These are phyloP conservation scores for Melinaea marsaeus DNA, from an alignment of 2,888 invertebrate species.

Conservation along the genomic window DNA sequence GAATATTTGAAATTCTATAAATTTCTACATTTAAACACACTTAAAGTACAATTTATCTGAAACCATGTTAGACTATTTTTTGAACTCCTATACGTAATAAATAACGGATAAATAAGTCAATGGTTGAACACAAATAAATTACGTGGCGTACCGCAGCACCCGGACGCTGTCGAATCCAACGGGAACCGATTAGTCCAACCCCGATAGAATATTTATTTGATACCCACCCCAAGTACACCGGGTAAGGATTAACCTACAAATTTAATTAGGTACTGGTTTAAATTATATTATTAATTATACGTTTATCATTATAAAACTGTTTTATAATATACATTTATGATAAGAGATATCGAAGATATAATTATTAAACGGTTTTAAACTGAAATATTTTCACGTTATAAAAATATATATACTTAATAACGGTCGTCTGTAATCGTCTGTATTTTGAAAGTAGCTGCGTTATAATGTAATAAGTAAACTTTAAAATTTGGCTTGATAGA, in stretches of 20 bases:
- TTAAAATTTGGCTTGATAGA: too few species aligned
- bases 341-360: too few species aligned
- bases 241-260: conserved; percentile 4
- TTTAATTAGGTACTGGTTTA: conserved; percentile 1
- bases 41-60: not conserved
- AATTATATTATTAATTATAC: not conserved
- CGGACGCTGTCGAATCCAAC: conserved; percentile 70
- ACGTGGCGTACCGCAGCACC: conserved; percentile 63
- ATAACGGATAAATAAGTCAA: conserved; percentile 35
- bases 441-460: too few species aligned
- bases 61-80: conserved; percentile 5
- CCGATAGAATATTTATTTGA: conserved; percentile 71
- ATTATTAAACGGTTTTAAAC: too few species aligned
- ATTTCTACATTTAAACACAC: not conserved
- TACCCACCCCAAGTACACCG: conserved; percentile 54
- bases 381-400: too few species aligned
- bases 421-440: too few species aligned
- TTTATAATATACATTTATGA: too few species aligned
- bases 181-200: conserved; percentile 73
- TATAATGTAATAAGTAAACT: too few species aligned
- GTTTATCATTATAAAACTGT: not conserved
- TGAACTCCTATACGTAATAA: conserved; percentile 20
- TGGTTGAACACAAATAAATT: conserved; percentile 65
- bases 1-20: too few species aligned
- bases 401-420: too few species aligned